Conservation (phyloP, 1,140 invertebrate species). For the Plodia interpunctella region DNA sequence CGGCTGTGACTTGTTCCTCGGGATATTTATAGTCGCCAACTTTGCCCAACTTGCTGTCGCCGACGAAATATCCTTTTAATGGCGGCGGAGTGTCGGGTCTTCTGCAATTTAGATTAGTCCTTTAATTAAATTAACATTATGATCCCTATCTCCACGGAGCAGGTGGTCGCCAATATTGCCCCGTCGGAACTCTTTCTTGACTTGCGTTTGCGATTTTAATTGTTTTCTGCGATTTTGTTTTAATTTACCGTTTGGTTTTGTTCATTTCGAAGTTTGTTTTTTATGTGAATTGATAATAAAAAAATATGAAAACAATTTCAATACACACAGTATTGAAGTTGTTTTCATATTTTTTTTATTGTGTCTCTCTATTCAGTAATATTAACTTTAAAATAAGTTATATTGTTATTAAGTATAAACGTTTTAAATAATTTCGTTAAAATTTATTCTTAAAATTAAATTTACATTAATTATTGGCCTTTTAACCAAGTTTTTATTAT, state of each 20-base stretch:
- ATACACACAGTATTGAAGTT: too few relatives aligned
- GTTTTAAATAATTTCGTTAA: too few relatives aligned
- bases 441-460: too few relatives aligned
- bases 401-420: too few relatives aligned
- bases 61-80: constrained; percentile 73
- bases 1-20: constrained; percentile 44
- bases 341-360: too few relatives aligned
- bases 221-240: constrained; percentile 22
- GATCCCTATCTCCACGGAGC: constrained; percentile 68
- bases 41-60: constrained; percentile 55
- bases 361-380: too few relatives aligned
- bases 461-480: too few relatives aligned
- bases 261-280: constrained; percentile 3
- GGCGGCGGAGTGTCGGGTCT: constrained; percentile 64
- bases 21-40: constrained; percentile 66
- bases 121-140: constrained; percentile 77
- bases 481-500: too few relatives aligned
- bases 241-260: constrained; percentile 16
- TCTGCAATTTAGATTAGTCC: constrained; percentile 77
- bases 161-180: constrained; percentile 67
- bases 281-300: neutral
- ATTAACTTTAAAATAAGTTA: too few relatives aligned
- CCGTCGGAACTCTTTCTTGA: constrained; percentile 50
- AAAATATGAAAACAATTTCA: too few relatives aligned
- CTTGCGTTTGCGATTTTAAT: constrained; percentile 36